Base-by-base conservation (phyloP, 2,888 invertebrate genomes). In the Coleophora deauratella region DNA sequence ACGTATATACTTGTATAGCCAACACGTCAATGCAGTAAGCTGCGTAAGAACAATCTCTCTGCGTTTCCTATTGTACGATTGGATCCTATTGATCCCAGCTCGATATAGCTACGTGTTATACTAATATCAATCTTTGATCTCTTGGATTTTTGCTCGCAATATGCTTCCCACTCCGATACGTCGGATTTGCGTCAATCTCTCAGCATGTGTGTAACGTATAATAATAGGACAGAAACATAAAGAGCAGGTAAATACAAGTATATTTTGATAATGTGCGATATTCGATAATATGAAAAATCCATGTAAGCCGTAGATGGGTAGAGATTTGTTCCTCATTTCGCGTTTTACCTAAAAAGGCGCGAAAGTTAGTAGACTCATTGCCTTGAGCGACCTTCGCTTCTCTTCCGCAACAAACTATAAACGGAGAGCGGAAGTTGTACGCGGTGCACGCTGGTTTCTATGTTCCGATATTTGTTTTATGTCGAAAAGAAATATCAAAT, bases 391-490 rank as follows among this genome's bases (percentile, higher is more conserved):
- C 80, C 82, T 81, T 72, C 71, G 64, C 50, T 58, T 52, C 52
- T 72, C 75, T 80, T 82, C 82, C 82, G 82, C 55, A 3, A 55
- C 65, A 49, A 62, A 67, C 80, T 80, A 78, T 78, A 81, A 73
- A 72, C 70, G 70, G 79, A 68, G 53, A 59, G 67, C 77, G 82
- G 82, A 82, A 81, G 72, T 60, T 65, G 59, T 58, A 14, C 11
- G 28, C 28, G 14, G n/a, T 40, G 35, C 31, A n/a, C n/a, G 27
- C 40, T 13, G 27, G 11, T 35, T 15, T 15, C 31, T 40, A 30
- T 40, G 31, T 35, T 40, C 35, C 30, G 28, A 21, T 21, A 4
- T 3, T 6, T 21, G 21, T 21, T 21, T 21, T n/a, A n/a, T n/a
- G n/a, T n/a, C n/a, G n/a, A n/a, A n/a, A n/a, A n/a, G n/a, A n/a